phyloP scores from a whole-genome alignment of 2,888 invertebrate species.

The Orthonychiurus folsomi region DNA sequence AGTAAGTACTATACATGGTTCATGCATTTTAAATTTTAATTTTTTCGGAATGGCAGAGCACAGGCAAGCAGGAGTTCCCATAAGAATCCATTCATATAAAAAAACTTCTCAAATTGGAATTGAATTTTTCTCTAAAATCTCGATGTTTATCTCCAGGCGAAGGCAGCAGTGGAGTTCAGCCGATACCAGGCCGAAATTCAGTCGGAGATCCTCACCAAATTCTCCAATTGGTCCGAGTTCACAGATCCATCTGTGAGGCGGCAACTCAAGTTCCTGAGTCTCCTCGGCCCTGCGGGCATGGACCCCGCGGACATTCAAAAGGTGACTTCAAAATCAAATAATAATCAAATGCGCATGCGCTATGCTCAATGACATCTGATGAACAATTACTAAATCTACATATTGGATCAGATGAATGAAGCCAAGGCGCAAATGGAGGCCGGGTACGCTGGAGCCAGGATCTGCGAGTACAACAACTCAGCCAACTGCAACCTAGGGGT shows the following conservation, averaged over 20 bases:
- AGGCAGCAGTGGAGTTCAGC: conserved; percentile 24
- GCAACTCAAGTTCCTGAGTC: conserved; percentile 31
- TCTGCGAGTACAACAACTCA: conserved; percentile 37
- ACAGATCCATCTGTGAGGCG: conserved; percentile 7
- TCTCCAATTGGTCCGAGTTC: conserved; percentile 30
- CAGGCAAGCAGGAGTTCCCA: too few relatives aligned
- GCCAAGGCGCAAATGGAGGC: conserved; percentile 42
- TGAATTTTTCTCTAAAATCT: not conserved
- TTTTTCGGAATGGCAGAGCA: too few relatives aligned
- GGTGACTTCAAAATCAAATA: too few relatives aligned
- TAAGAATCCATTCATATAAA: too few relatives aligned
- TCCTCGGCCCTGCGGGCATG: conserved; percentile 33
- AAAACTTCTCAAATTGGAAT: too few relatives aligned
- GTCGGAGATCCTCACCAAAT: conserved; percentile 28
- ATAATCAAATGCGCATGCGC: too few relatives aligned
- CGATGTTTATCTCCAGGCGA: conserved; percentile 18
- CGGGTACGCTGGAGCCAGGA: conserved; percentile 43
- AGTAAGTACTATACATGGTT: conserved; percentile 24
- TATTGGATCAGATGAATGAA: conserved; percentile 24
- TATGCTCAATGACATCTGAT: not conserved
- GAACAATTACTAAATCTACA: not conserved
- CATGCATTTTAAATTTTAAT: not conserved
- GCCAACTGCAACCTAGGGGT: conserved; percentile 19
- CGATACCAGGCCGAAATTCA: conserved; percentile 31
- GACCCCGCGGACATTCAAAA: conserved; percentile 17